Percentiles rank a stretch among this genome's conserved stretches.
These are phyloP conservation scores for Mamestra brassicae DNA, from an alignment of 2,888 invertebrate species.

Conservation along the genomic window DNA sequence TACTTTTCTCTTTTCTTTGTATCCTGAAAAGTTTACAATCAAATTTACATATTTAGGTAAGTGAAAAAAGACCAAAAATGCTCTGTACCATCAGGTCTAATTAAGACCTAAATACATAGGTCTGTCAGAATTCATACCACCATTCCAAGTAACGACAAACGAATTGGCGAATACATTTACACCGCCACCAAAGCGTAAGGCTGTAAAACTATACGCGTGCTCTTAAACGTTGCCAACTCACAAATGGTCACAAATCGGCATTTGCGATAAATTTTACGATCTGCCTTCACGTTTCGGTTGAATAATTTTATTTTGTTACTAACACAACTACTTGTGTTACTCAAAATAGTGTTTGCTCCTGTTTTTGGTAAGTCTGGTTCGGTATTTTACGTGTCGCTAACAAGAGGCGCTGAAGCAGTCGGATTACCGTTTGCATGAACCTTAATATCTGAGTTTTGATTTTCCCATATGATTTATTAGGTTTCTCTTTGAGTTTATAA, in stretches of 20 bases:
- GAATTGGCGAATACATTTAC: conserved; percentile 20
- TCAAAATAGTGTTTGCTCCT: conserved; percentile 26
- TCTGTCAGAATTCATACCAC: not conserved
- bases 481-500: too few relatives aligned
- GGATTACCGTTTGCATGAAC: too few relatives aligned
- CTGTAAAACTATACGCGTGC: conserved; percentile 47
- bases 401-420: too few relatives aligned
- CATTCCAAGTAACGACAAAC: conserved; percentile 9
- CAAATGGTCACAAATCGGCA: conserved; percentile 49
- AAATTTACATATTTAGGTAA: too few relatives aligned
- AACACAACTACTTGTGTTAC: conserved; percentile 20
- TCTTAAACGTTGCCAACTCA: conserved; percentile 39
- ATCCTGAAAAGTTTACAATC: not conserved
- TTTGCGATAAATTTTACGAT: conserved; percentile 62
- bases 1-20: not conserved
- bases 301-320: conserved; percentile 51
- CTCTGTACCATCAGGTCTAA: not conserved
- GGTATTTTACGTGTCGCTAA: not conserved
- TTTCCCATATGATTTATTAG: too few relatives aligned
- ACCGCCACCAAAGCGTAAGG: conserved; percentile 8
- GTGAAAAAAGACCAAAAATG: not conserved
- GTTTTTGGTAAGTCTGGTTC: not conserved
- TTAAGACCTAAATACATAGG: not conserved
- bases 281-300: conserved; percentile 36
- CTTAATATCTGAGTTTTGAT: too few relatives aligned